Percentiles rank a stretch among this genome's conserved stretches.
phyloP scores from a whole-genome alignment of 2,888 invertebrate genomes.

The Trichopria drosophilae region DNA sequence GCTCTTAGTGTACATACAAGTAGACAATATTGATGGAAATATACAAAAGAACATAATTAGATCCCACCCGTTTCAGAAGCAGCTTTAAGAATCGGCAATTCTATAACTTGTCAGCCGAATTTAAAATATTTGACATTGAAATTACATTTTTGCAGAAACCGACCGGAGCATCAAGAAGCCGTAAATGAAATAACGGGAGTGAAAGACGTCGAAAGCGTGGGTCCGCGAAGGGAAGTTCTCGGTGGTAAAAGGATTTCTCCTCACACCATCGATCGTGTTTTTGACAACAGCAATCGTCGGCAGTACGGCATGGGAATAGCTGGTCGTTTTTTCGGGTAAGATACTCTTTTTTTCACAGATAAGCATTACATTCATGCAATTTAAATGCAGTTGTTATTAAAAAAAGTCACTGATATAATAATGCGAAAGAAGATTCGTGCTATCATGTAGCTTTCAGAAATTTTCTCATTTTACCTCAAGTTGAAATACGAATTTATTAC shows the following conservation, averaged over 20 bases:
- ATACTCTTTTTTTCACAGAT: background rate
- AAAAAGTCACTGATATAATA: background rate
- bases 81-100: no score
- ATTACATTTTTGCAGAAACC: no score
- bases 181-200: no score
- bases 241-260: slow-evolving; percentile 76
- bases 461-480: background rate
- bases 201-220: slow-evolving; percentile 44
- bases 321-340: slow-evolving; percentile 75
- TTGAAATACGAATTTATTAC: no score
- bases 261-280: slow-evolving; percentile 79
- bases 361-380: background rate
- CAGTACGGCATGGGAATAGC: slow-evolving; percentile 83
- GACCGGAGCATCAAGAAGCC: no score
- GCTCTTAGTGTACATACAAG: no score
- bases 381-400: background rate
- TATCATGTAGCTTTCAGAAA: background rate
- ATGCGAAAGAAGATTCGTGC: background rate
- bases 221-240: slow-evolving; percentile 46
- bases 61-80: no score
- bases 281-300: slow-evolving; percentile 88
- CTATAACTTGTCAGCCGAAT: no score
- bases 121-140: no score
- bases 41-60: no score
- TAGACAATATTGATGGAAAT: no score